phyloP scores from a whole-genome alignment of 1,140 invertebrate species.

The Ceratosolen fusciceps region DNA sequence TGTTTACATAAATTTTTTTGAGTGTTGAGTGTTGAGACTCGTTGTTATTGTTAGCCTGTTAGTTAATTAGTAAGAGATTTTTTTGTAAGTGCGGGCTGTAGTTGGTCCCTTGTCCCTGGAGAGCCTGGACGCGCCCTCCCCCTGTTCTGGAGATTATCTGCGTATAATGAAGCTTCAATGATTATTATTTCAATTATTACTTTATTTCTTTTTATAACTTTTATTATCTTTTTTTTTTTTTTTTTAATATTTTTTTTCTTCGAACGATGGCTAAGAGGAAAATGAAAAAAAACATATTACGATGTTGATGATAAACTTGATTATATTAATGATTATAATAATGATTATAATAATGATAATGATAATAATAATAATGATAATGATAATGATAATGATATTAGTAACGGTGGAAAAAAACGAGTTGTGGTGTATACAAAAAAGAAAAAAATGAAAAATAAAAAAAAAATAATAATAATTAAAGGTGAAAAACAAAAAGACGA shows the following conservation, averaged over 20 bases:
- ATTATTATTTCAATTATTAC: slow-evolving; percentile 46
- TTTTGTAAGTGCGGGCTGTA: slow-evolving; percentile 73
- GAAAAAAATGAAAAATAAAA: slow-evolving; percentile 8
- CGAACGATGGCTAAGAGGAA: slow-evolving; percentile 38
- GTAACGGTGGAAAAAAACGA: slow-evolving; percentile 15
- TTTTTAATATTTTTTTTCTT: slow-evolving; percentile 41
- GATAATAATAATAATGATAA: slow-evolving; percentile 14
- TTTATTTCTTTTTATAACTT: slow-evolving; percentile 40
- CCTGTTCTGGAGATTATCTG: slow-evolving; percentile 71
- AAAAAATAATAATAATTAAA: slow-evolving; percentile 13
- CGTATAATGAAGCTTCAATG: slow-evolving; percentile 49
- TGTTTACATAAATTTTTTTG: slow-evolving; percentile 51
- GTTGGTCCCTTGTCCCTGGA: slow-evolving; percentile 72
- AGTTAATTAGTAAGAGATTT: slow-evolving; percentile 74
- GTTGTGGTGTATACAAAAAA: slow-evolving; percentile 45
- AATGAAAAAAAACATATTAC: slow-evolving; percentile 36
- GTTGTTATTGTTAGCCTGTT: slow-evolving; percentile 74
- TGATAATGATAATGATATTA: slow-evolving; percentile 3
- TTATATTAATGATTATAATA: slow-evolving; percentile 33
- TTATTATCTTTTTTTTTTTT: slow-evolving; percentile 45
- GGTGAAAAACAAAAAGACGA: neutral
- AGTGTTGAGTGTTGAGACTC: slow-evolving; percentile 71
- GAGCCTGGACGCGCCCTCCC: slow-evolving; percentile 70
- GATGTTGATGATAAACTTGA: slow-evolving; percentile 47
- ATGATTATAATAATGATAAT: slow-evolving; percentile 23